Evolutionary conservation across 2,797 vertebrate genomes (phyloP).

Genomic region (Notoglanidium macrostoma): DNA sequence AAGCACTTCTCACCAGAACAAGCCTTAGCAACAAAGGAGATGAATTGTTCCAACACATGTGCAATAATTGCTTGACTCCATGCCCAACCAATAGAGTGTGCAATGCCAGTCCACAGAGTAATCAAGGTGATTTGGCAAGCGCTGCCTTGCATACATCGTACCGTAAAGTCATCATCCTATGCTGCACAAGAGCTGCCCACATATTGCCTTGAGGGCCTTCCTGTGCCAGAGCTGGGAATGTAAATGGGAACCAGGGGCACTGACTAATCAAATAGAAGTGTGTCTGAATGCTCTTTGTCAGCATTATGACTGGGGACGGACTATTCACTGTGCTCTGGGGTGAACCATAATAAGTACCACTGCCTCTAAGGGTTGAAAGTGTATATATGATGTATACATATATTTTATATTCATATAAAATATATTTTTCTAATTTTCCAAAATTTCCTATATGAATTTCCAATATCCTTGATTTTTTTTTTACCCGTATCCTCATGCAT

Average conservation of each 20-base stretch:
- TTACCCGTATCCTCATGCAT: not conserved
- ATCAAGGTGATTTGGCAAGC: conserved; percentile 58
- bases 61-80: conserved; percentile 59
- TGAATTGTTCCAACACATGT: conserved; percentile 60
- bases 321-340: conserved; percentile 15
- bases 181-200: conserved; percentile 47
- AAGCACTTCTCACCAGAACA: conserved; percentile 40
- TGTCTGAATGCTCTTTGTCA: conserved; percentile 38
- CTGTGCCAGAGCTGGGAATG: conserved; percentile 46
- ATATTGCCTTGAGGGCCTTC: conserved; percentile 47
- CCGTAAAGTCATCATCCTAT: conserved; percentile 59
- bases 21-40: conserved; percentile 54
- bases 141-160: conserved; percentile 51
- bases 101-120: conserved; percentile 54
- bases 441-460: conserved; percentile 3
- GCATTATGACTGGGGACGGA: conserved; percentile 31
- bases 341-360: conserved; percentile 26
- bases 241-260: conserved; percentile 48
- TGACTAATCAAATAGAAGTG: conserved; percentile 47
- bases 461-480: not conserved
- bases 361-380: conserved; percentile 13
- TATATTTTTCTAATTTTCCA: conserved; percentile 8
- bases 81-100: conserved; percentile 56
- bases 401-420: too few species aligned
- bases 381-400: not conserved